Evolutionary conservation across 2,797 vertebrate genomes (phyloP), one percentile per base, ranked within the genome.

Genomic region (Notoglanidium macrostoma): DNA sequence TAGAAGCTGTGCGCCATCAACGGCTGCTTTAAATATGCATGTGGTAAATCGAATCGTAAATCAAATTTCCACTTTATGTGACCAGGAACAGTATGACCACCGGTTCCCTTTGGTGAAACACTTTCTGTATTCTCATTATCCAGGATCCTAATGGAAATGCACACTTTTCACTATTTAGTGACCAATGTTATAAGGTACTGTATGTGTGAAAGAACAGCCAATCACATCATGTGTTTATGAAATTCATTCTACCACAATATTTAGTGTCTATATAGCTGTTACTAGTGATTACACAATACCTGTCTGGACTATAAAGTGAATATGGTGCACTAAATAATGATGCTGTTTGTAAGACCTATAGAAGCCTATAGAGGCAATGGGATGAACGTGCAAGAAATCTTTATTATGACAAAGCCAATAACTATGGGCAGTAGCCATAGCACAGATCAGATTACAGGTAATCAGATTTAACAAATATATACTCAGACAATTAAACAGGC

Each of bases 11-110:
- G 85, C 29, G 21, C 87, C 85, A 80, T 85, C 87, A 76, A 57
- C n/a, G 84, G 72, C 70, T 51, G 49, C 84, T 88, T 85, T 85
- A 85, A 85, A 88, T 88, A 88, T 88, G 87, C 87, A 88, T 86
- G 78, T 6, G 44, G 87, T 74, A 88, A 85, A 88, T 85, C 59
- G 70, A 82, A 88, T 83, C 61, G 61, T 88, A 83, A 76, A 88
- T 88, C 87, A 85, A 76, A 82, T 67, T 88, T 74, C 84, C 61
- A 68, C 68, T 76, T 82, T 74, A 84, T 51, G 59, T 83, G 87
- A 86, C 70, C 70, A 59, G 35, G 68, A 70, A 73, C 76, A 72
- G 65, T 49, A 8, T 88, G 83, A 65, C 67, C 77, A 81, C 83
- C 15, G 3, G 74, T 84, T 84, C 67, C 63, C 35, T 84, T 79